A percentile compares a stretch with the other conserved stretches of the same genome.
These are phyloP conservation scores for Phyto melanocephala DNA, from an alignment of 2,888 invertebrate genomes.

Conservation along the genomic window DNA sequence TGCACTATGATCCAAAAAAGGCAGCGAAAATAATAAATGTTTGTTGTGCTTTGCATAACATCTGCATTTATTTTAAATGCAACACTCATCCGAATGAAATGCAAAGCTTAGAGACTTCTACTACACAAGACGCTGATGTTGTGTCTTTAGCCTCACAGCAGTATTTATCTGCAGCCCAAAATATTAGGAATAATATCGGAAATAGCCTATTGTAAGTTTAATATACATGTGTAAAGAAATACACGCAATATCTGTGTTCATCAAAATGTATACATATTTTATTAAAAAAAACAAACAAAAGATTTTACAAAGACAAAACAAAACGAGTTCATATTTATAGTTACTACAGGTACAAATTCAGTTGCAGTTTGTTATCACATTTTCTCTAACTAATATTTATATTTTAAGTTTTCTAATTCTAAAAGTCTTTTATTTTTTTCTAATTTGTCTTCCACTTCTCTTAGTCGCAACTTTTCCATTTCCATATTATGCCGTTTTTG, in stretches of 20 bases:
- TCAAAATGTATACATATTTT: background rate
- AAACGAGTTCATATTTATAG: background rate
- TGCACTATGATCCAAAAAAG: conserved; percentile 17
- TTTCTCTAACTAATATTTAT: background rate
- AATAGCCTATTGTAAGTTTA: background rate
- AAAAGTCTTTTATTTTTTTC: background rate
- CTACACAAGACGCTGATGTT: background rate
- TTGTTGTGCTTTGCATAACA: conserved; percentile 20
- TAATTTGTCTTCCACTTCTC: background rate
- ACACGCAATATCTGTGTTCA: background rate
- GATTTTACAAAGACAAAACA: background rate
- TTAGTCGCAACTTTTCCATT: background rate
- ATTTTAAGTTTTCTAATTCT: background rate
- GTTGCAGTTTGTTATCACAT: background rate
- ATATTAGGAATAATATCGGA: background rate
- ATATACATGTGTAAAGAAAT: background rate
- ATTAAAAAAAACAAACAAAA: background rate
- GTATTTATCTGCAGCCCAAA: background rate
- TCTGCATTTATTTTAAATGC: conserved; percentile 6
- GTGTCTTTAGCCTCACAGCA: background rate
- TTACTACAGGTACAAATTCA: background rate
- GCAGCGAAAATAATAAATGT: conserved; percentile 28
- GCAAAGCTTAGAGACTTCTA: background rate
- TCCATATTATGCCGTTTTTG: background rate
- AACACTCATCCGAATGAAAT: background rate